Base-by-base conservation (phyloP, 2,888 invertebrate species). In the Hirtodrosophila duncani region DNA sequence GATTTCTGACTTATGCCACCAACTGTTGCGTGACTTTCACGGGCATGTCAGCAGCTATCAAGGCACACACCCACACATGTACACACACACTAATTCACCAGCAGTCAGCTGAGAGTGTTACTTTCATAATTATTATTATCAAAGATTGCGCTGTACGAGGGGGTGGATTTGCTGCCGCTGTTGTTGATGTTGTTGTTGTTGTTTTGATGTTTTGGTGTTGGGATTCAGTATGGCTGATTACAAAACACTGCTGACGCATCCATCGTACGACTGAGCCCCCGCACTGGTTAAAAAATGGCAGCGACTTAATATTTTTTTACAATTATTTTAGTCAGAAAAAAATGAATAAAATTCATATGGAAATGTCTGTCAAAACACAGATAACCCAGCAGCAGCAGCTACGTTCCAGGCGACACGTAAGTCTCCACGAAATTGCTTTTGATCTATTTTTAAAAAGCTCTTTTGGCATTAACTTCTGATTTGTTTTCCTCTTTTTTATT, bases 381-480 rank as follows among this genome's bases (percentile, higher is more conserved):
- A 31, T 13, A 9, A 18, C 14, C 29, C 34, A 17, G 29, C 13
- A 42, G n/a, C n/a, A 30, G 13, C 13, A 20, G 36, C 23, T 33
- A 51, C 49, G 37, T 50, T 46, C 39, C 50, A 36, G 21, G 27
- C 23, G 46, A 66, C 55, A 67, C 68, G 61, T 64, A 62, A 62
- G 46, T 17, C n/a, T 16, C 13, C 34, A 13, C 27, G 21, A 17
- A 11, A 24, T 31, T 23, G 11, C 17, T 18, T 17, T 33, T 39
- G 20, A n/a, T 52, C 52, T 75, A 70, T 79, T 79, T 38, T 49
- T 70, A 75, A 31, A 31, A 49, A 51, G n/a, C n/a, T n/a, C n/a
- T n/a, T n/a, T n/a, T n/a, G n/a, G n/a, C n/a, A n/a, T n/a, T n/a
- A n/a, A n/a, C n/a, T n/a, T n/a, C 3, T 21, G 21, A 14, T 33